Base-by-base conservation (phyloP, 2,888 invertebrate genomes). In the Griposia aprilina region DNA sequence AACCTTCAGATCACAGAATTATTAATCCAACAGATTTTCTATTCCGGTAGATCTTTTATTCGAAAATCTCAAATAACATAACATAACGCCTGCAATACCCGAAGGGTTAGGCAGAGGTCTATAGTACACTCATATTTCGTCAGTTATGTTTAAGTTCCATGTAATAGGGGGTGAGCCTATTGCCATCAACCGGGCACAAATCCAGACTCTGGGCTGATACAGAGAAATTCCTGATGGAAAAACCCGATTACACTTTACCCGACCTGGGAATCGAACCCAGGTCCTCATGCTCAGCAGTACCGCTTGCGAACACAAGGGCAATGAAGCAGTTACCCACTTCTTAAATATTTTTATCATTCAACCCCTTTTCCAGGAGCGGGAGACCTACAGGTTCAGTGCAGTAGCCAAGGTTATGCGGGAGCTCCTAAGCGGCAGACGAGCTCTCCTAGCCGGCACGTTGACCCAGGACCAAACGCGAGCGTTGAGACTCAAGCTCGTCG, bases 381-480 rank as follows among this genome's bases (percentile, higher is more conserved):
- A 98, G 93, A 97, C 97, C 5, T 98, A 98, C 97, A 98, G 99
- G 93, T 99, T 99, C 96, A 98, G 98, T 86, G 98, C 98, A 0
- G 97, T 99, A 70, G 98, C 98, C 48, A 98, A 98, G 92, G 99
- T 99, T 75, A 99, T 99, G 99, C 96, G 98, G 76, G 99, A 99
- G 89, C 97, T 99, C 89, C 97, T 99, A 88, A 98, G 98, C 93
- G 98, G 98, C 95, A 97, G 99, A 62, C 97, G 98, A 68, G 98
- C 99, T 88, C 97, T 99, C 36, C 97, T 99, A 36, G 98, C 98
- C 20, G 99, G 99, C 11, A 99, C 99, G 0, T 97, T 99, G 78
- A 99, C 99, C 0, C 98, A 98, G 92, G 99, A 99, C 92, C 99
- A 99, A 95, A 98, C 98, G 2, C 97, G 98, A 81, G 99, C 99